Percentiles rank a stretch among this genome's conserved stretches.
These are phyloP conservation scores for Argentina silus DNA, from an alignment of 2,797 vertebrate species.

Conservation along the genomic window DNA sequence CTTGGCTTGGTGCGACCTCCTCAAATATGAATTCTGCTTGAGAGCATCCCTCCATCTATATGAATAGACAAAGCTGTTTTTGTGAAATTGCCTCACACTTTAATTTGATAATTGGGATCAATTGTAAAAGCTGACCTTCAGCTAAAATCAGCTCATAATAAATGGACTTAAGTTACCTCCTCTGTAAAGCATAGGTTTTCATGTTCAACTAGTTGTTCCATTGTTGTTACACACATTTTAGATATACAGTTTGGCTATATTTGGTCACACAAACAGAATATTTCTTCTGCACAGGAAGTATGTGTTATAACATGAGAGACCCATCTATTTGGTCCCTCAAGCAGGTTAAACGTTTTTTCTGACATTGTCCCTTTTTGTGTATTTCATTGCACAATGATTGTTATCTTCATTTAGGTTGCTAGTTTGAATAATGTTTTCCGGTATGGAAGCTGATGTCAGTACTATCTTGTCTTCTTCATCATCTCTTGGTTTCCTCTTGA, in stretches of 20 bases:
- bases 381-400: background rate
- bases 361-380: background rate
- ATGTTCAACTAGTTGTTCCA: background rate
- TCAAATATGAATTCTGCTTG: background rate
- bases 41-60: background rate
- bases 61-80: background rate
- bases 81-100: slow-evolving; percentile 1
- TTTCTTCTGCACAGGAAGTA: background rate
- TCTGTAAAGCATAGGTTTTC: background rate
- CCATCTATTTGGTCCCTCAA: background rate
- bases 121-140: slow-evolving; percentile 26
- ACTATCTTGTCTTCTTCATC: slow-evolving; percentile 1
- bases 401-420: background rate
- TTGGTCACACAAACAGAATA: too few relatives aligned
- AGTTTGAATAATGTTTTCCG: slow-evolving; percentile 16
- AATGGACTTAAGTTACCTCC: background rate
- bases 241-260: background rate
- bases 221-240: background rate
- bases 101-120: slow-evolving; percentile 38
- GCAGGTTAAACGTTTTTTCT: background rate
- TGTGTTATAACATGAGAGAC: too few relatives aligned
- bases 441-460: slow-evolving; percentile 19
- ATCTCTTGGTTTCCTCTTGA: slow-evolving; percentile 23
- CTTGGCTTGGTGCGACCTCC: background rate
- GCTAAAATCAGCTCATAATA: slow-evolving; percentile 8